phyloP scores from a whole-genome alignment of 2,797 vertebrate genomes.

The Iguana delicatissima region DNA sequence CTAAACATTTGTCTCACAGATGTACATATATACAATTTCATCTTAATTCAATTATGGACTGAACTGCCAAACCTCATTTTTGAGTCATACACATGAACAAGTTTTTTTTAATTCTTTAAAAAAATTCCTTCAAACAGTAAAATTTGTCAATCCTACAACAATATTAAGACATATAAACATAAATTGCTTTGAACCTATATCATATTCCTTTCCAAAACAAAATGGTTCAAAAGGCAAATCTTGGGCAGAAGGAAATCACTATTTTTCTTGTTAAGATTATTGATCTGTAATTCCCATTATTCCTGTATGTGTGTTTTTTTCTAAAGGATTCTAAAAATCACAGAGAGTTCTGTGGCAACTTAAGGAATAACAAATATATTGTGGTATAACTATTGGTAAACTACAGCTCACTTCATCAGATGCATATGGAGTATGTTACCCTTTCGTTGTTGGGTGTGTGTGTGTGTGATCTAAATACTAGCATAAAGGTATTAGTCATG shows the following conservation, averaged over 20 bases:
- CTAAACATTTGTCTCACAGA: neutral
- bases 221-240: neutral
- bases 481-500: neutral
- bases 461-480: neutral
- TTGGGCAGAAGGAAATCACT: neutral
- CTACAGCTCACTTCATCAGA: neutral
- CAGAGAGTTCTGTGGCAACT: neutral
- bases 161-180: neutral
- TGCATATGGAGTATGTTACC: neutral
- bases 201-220: neutral
- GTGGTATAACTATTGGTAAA: neutral
- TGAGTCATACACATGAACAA: neutral
- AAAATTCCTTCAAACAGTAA: neutral
- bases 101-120: neutral
- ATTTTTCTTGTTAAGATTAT: neutral
- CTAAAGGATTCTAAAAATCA: neutral
- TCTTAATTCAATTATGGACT: neutral
- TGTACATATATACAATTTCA: neutral
- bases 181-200: neutral
- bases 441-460: neutral
- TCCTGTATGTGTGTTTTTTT: neutral
- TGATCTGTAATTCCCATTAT: neutral
- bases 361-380: neutral
- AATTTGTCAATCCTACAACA: neutral
- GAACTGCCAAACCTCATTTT: slow-evolving; percentile 1